Evolutionary conservation across 2,888 invertebrate species (phyloP).

Genomic region (Synanthedon myopaeformis): DNA sequence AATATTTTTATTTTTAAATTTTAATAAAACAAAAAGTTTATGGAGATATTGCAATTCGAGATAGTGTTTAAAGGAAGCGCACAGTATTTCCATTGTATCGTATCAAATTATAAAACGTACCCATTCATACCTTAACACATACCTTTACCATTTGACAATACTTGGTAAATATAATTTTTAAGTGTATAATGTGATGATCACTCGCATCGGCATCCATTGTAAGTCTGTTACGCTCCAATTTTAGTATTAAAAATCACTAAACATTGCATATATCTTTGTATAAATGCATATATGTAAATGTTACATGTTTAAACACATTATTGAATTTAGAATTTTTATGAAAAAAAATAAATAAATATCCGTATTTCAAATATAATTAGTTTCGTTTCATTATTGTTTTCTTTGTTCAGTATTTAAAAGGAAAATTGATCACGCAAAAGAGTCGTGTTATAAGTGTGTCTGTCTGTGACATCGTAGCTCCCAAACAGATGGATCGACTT

Average conservation of each 20-base stretch:
- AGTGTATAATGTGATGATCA: slow-evolving; percentile 60
- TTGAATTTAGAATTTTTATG: slow-evolving; percentile 73
- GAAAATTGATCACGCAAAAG: no score
- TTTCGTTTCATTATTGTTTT: slow-evolving; percentile 46
- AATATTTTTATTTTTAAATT: neutral
- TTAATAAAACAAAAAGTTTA: slow-evolving; percentile 20
- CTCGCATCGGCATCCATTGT: slow-evolving; percentile 41
- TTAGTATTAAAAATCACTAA: slow-evolving; percentile 64
- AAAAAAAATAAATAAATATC: slow-evolving; percentile 69
- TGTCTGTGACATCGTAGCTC: no score
- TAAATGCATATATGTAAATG: slow-evolving; percentile 72
- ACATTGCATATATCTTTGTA: slow-evolving; percentile 71
- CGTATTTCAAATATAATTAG: slow-evolving; percentile 68
- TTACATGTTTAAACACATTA: slow-evolving; percentile 72
- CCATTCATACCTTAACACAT: slow-evolving; percentile 29
- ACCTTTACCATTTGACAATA: slow-evolving; percentile 67
- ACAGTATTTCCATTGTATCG: slow-evolving; percentile 50
- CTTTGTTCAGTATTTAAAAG: slow-evolving; percentile 3
- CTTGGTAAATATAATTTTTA: slow-evolving; percentile 67
- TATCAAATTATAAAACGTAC: slow-evolving; percentile 25
- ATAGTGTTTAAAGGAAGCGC: slow-evolving; percentile 53
- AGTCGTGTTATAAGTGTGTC: no score
- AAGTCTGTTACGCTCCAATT: slow-evolving; percentile 66
- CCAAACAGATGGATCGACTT: no score
- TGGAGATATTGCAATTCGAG: slow-evolving; percentile 46